Base-by-base conservation (phyloP, 2,888 invertebrate species). In the Trissonchulus latispiculum region DNA sequence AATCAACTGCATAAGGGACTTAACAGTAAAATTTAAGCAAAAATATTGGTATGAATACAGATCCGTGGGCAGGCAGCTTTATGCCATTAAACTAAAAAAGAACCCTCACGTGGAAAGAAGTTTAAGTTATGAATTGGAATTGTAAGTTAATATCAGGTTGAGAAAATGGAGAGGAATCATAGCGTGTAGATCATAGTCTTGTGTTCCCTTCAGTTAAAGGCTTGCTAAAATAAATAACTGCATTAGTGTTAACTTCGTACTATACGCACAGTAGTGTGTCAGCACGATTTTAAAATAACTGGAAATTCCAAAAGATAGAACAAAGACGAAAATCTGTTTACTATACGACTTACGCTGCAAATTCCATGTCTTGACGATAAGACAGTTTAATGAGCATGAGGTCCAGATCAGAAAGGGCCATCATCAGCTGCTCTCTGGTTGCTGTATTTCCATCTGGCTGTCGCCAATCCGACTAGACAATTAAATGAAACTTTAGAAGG, bases 301-400 rank as follows among this genome's bases (percentile, higher is more conserved):
- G 48, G 23, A 23, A 8, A 48, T 23, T 48, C 48, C 8, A 48
- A 48, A 48, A 48, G 23, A 48, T 23, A 48, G 23, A 48, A 23
- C 48, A 48, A 15, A 8, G 23, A 15, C 8, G 48, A 8, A 48
- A 48, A 48, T 8, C 48, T 48, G 48, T 48, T 48, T 23, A 48
- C 48, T 48, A 48, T 23, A 48, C 48, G 64, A 68, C 69, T 23
- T 31, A 68, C 69, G 69, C 33, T 18, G 69, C 69, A 68, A n/a
- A 35, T 3, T 3, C 8, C 69, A 68, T 68, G 33, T 2, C 8
- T 15, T 74, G 73, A 18, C 28, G 29, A 83, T 93, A 94, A 0
- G 93, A 91, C 0, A 94, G 94, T 83, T 94, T 93, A 75, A 95
- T 90, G 75, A 91, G 87, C 77, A 95, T 90, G 0, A 89, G 89